Evolutionary conservation across 2,113 vertebrate species (phyloP).

Genomic region (Labrus mixtus): DNA sequence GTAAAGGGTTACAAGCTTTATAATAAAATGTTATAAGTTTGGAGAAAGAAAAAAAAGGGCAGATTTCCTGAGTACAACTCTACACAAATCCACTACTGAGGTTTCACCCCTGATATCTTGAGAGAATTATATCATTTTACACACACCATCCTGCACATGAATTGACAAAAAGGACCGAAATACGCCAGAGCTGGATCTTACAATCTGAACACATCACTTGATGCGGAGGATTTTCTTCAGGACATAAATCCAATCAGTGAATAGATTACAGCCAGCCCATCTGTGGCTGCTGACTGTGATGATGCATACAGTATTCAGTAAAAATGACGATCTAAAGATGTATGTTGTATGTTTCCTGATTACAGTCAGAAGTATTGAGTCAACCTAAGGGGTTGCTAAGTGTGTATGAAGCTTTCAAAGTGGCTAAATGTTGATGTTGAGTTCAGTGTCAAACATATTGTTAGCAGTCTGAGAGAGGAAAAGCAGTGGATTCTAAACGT

Average conservation of each 20-base stretch:
- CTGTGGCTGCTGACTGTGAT: slow-evolving; percentile 27
- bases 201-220: slow-evolving; percentile 20
- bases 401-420: not conserved
- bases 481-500: not conserved
- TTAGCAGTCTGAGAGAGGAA: not conserved
- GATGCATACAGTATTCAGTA: not conserved
- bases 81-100: slow-evolving; percentile 28
- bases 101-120: slow-evolving; percentile 19
- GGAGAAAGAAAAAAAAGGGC: not conserved
- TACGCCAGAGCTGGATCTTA: slow-evolving; percentile 35
- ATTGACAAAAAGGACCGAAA: slow-evolving; percentile 23
- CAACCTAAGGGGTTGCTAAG: accelerated
- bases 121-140: slow-evolving; percentile 27
- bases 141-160: slow-evolving; percentile 21
- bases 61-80: not conserved
- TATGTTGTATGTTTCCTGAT: not conserved
- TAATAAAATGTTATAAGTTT: not conserved
- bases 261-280: slow-evolving; percentile 56
- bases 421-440: not conserved
- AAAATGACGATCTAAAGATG: not conserved
- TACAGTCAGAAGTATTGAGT: not conserved
- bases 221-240: slow-evolving; percentile 52
- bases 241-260: slow-evolving; percentile 62
- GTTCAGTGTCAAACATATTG: not conserved
- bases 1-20: too few species aligned